Evolutionary conservation across 2,888 invertebrate genomes (phyloP).

Genomic region (Andricus quercusramuli): DNA sequence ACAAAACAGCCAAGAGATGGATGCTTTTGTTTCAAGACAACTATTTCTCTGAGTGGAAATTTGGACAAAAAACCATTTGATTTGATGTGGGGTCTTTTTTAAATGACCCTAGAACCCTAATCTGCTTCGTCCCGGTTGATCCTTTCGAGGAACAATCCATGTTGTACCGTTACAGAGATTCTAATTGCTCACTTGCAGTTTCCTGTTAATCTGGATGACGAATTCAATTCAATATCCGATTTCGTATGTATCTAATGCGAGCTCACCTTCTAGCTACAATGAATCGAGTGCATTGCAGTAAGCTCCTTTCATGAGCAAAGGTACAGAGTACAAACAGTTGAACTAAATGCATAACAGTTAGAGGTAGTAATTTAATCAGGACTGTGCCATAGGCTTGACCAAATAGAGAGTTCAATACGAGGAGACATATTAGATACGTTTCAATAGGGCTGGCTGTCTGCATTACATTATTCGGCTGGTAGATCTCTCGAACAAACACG

Average conservation of each 20-base stretch:
- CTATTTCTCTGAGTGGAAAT: no score
- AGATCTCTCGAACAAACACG: slow-evolving; percentile 77
- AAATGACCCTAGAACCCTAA: no score
- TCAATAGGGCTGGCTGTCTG: slow-evolving; percentile 75
- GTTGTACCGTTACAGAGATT: background rate
- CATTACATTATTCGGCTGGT: slow-evolving; percentile 75
- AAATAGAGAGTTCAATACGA: slow-evolving; percentile 65
- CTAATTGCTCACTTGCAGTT: slow-evolving; percentile 6
- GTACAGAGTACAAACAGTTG: slow-evolving; percentile 30
- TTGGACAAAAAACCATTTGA: no score
- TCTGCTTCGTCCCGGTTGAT: background rate
- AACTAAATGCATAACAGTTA: slow-evolving; percentile 25
- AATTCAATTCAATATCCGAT: slow-evolving; percentile 21
- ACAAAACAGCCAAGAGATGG: no score
- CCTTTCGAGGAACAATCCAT: background rate
- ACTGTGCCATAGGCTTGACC: slow-evolving; percentile 65
- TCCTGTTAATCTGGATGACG: background rate
- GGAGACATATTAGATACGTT: slow-evolving; percentile 76
- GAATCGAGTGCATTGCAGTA: slow-evolving; percentile 28
- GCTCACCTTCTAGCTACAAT: background rate
- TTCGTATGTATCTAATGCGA: background rate
- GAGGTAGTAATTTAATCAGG: slow-evolving; percentile 73
- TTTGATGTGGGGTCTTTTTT: no score
- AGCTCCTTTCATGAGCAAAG: slow-evolving; percentile 34
- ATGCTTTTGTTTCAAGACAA: no score